Evolutionary conservation across 2,113 vertebrate genomes (phyloP).

Genomic region (Rattus norvegicus): DNA sequence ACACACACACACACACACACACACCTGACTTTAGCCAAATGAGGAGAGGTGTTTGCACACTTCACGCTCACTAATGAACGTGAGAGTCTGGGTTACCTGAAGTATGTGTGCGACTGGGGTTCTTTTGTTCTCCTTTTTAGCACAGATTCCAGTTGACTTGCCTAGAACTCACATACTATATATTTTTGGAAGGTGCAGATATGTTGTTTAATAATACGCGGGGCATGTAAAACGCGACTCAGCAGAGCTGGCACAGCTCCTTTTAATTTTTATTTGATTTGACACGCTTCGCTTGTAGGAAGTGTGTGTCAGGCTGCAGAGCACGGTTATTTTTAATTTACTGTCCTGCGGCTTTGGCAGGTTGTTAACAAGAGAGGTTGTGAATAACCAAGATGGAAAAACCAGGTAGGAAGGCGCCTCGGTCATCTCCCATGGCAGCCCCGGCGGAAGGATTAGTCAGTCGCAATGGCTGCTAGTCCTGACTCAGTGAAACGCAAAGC

Average conservation of each 20-base stretch:
- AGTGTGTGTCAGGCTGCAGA: neutral
- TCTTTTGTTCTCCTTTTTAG: conserved; percentile 4
- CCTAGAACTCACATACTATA: neutral
- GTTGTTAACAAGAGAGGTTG: neutral
- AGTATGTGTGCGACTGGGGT: neutral
- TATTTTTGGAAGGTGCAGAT: neutral
- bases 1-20: neutral
- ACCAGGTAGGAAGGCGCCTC: neutral
- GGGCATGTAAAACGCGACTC: neutral
- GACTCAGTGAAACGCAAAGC: neutral
- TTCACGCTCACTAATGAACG: conserved; percentile 4
- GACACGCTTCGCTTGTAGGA: neutral
- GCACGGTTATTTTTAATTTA: neutral
- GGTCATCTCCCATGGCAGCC: neutral
- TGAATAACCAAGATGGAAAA: neutral
- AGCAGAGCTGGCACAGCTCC: neutral
- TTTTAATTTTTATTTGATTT: conserved; percentile 34
- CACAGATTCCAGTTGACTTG: neutral
- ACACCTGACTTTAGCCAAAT: conserved; percentile 8
- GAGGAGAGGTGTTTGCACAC: neutral
- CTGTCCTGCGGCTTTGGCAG: neutral
- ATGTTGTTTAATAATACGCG: neutral
- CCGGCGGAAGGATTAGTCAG: neutral
- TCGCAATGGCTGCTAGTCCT: neutral
- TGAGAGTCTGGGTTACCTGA: neutral